Evolutionary conservation across 2,888 invertebrate genomes (phyloP).

Genomic region (Lysandra bellargus): DNA sequence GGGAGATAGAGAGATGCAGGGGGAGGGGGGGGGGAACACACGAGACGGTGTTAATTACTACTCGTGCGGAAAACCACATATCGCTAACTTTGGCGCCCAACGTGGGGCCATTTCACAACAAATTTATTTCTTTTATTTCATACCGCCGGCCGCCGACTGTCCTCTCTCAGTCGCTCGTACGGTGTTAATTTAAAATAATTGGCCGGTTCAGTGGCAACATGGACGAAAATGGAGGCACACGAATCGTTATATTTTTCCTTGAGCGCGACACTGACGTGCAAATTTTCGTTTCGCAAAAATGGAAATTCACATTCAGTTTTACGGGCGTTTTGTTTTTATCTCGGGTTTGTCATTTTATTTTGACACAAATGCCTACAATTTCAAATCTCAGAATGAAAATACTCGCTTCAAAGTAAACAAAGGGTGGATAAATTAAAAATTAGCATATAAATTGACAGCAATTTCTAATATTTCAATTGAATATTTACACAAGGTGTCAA

Average conservation of each 20-base stretch:
- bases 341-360: not conserved
- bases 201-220: not conserved
- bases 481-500: too few relatives aligned
- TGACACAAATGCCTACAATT: not conserved
- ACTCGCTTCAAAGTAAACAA: not conserved
- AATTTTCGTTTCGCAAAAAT: constrained; percentile 13
- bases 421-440: not conserved
- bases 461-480: too few relatives aligned
- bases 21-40: constrained; percentile 44
- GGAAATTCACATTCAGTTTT: constrained; percentile 2
- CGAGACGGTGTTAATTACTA: constrained; percentile 77
- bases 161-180: constrained; percentile 31
- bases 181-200: constrained; percentile 22
- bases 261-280: not conserved
- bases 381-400: not conserved
- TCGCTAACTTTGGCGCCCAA: constrained; percentile 76
- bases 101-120: constrained; percentile 55
- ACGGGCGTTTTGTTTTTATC: constrained; percentile 3
- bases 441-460: not conserved
- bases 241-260: constrained; percentile 16
- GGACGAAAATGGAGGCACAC: not conserved
- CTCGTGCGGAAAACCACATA: constrained; percentile 76
- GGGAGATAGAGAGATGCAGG: constrained; percentile 34
- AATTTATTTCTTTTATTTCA: constrained; percentile 57
- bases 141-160: constrained; percentile 3